Conservation (phyloP, 2,797 vertebrate species). For the Hoplostethus atlanticus region DNA sequence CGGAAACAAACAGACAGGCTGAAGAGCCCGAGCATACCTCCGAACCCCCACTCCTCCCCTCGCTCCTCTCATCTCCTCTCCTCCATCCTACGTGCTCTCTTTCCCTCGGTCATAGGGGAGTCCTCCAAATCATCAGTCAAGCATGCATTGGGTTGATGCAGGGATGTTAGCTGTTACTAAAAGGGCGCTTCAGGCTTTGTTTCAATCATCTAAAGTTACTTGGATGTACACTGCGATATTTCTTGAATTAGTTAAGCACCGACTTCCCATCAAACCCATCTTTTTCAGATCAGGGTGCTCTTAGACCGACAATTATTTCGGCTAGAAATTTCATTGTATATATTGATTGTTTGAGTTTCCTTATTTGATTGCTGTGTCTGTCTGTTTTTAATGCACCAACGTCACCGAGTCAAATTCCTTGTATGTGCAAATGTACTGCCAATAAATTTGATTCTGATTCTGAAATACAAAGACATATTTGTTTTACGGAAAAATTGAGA, state of each 20-base stretch:
- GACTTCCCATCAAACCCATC: background rate
- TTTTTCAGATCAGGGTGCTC: background rate
- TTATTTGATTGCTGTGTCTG: too few relatives aligned
- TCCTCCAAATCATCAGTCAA: conserved; percentile 70
- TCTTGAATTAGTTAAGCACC: background rate
- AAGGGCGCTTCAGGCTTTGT: conserved; percentile 32
- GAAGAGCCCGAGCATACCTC: conserved; percentile 50
- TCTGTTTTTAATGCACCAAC: too few relatives aligned
- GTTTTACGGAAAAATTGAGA: background rate
- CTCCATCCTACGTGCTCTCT: conserved; percentile 49
- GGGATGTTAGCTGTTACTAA: conserved; percentile 37
- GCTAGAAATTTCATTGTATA: too few relatives aligned
- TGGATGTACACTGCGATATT: background rate
- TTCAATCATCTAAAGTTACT: conserved; percentile 48
- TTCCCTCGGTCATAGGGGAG: conserved; percentile 66
- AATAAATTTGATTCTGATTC: too few relatives aligned
- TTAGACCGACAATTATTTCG: background rate
- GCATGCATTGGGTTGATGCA: conserved; percentile 54
- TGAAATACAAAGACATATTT: background rate
- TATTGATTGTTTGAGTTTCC: too few relatives aligned
- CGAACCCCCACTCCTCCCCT: conserved; percentile 39
- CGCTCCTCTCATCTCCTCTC: conserved; percentile 36
- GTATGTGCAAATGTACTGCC: too few relatives aligned
- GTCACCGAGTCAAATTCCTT: too few relatives aligned
- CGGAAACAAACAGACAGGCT: conserved; percentile 76